phyloP scores from a whole-genome alignment of 2,888 invertebrate genomes.

The Flabesymbios commensalis region DNA sequence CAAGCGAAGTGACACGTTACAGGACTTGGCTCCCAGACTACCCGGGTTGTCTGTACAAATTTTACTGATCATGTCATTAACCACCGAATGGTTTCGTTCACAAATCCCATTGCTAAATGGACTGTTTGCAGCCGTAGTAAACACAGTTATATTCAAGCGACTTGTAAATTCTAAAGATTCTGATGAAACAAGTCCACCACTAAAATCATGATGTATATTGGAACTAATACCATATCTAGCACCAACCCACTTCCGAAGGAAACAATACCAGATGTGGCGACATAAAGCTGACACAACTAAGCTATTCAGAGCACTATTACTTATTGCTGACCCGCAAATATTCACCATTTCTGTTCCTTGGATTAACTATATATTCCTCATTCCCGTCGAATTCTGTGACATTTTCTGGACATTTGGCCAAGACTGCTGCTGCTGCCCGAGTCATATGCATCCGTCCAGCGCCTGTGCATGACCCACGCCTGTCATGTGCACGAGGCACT shows the following conservation, averaged over 20 bases:
- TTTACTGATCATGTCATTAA: slow-evolving; percentile 12
- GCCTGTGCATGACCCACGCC: neutral
- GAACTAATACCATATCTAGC: slow-evolving; percentile 28
- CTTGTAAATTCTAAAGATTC: slow-evolving; percentile 27
- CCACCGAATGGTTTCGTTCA: slow-evolving; percentile 17
- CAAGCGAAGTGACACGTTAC: no score
- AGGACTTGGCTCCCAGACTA: no score
- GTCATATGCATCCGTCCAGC: neutral
- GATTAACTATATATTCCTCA: no score
- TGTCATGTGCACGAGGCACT: no score
- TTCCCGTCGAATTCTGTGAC: no score
- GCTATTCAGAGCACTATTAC: no score
- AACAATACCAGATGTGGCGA: no score
- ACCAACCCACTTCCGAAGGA: slow-evolving; percentile 32
- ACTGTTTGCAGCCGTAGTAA: slow-evolving; percentile 20
- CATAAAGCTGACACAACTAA: no score
- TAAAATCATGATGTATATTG: slow-evolving; percentile 26
- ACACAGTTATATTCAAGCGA: slow-evolving; percentile 17
- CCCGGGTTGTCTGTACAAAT: neutral
- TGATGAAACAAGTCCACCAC: slow-evolving; percentile 29
- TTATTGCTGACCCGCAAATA: slow-evolving; percentile 19
- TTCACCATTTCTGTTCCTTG: slow-evolving; percentile 17
- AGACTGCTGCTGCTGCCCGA: neutral
- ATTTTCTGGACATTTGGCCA: no score
- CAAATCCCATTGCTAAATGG: slow-evolving; percentile 21